phyloP scores from a whole-genome alignment of 2,797 vertebrate genomes.

The Pipistrellus pygmaeus region DNA sequence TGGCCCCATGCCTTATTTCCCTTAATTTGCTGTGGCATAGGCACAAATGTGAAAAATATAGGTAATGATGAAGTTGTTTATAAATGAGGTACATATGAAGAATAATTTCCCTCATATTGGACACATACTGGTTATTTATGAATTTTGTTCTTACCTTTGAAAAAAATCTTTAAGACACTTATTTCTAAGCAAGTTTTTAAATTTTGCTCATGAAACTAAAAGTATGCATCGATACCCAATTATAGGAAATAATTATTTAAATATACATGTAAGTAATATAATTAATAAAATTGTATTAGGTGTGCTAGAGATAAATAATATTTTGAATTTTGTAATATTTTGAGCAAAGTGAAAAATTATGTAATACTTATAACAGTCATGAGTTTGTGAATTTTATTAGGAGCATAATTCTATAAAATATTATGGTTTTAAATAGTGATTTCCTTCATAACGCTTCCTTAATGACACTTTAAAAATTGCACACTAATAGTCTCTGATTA shows the following conservation, averaged over 20 bases:
- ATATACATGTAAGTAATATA: not conserved
- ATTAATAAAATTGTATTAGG: not conserved
- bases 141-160: slow-evolving; percentile 14
- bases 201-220: not conserved
- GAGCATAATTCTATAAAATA: not conserved
- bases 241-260: not conserved
- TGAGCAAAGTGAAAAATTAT: not conserved
- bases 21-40: slow-evolving; percentile 83
- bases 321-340: not conserved
- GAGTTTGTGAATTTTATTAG: not conserved
- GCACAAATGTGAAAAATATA: slow-evolving; percentile 82
- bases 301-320: not conserved
- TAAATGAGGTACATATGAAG: slow-evolving; percentile 75
- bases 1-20: slow-evolving; percentile 84
- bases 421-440: not conserved
- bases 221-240: not conserved
- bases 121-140: slow-evolving; percentile 15
- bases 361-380: not conserved
- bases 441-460: not conserved
- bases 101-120: slow-evolving; percentile 45
- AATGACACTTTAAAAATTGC: not conserved
- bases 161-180: not conserved
- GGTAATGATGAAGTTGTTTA: slow-evolving; percentile 79
- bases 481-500: not conserved
- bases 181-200: not conserved